These are phyloP conservation scores for Camptogramma bilineatum DNA, from an alignment of 2,888 invertebrate species.

Conservation along the genomic window DNA sequence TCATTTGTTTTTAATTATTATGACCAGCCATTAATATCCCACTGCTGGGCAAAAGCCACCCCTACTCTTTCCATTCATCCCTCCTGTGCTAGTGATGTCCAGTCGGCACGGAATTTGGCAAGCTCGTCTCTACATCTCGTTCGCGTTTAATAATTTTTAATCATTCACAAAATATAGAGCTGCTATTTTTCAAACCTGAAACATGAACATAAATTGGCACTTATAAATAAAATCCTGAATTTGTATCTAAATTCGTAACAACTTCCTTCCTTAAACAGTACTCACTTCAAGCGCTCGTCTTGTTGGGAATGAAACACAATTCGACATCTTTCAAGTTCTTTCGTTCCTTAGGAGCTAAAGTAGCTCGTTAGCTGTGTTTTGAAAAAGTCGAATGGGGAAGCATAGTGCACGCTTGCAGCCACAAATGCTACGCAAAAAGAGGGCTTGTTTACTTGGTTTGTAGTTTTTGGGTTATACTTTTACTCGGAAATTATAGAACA, in stretches of 20 bases:
- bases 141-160: too few species aligned
- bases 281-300: conserved; percentile 8
- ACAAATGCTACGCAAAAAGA: background rate
- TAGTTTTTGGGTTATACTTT: background rate
- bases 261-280: conserved; percentile 2
- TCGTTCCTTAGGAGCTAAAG: conserved; percentile 52
- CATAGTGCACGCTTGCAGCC: background rate
- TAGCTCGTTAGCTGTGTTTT: conserved; percentile 75
- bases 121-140: too few species aligned
- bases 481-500: too few species aligned
- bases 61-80: background rate
- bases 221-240: background rate
- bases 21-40: too few species aligned
- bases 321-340: conserved; percentile 36
- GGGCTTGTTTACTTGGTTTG: background rate
- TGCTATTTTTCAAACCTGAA: too few species aligned
- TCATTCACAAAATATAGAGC: too few species aligned
- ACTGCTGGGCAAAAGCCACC: too few species aligned
- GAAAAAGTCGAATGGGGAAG: conserved; percentile 61
- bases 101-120: too few species aligned
- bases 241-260: background rate
- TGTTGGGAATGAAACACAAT: conserved; percentile 29
- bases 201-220: too few species aligned
- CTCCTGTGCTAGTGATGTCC: too few species aligned
- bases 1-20: too few species aligned